These are phyloP conservation scores for rabbit (Oryctolagus cuniculus) DNA, from an alignment of 2,113 vertebrate genomes.

Conservation along the genomic window mOryCun1.1 NC_091436.1:37312501-37313000, in stretches of 20 bases:
- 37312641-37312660: too few species aligned
- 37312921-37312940: background rate
- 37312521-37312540: background rate
- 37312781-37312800: too few species aligned
- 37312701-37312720: background rate
- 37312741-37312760: background rate
- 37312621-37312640: background rate
- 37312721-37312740: background rate
- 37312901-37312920: background rate
- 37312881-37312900: background rate
- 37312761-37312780: background rate
- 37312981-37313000: background rate
- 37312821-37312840: too few species aligned
- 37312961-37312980: background rate
- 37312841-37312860: background rate
- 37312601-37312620: background rate
- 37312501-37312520: background rate
- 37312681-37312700: background rate
- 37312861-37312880: background rate
- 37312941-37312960: conserved; percentile 3
- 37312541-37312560: background rate
- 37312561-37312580: background rate
- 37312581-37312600: background rate
- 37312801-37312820: too few species aligned
- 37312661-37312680: background rate